Percentiles rank a stretch among this genome's conserved stretches.
Conservation (phyloP, 2,888 invertebrate species). For the Anticlea derivata region DNA sequence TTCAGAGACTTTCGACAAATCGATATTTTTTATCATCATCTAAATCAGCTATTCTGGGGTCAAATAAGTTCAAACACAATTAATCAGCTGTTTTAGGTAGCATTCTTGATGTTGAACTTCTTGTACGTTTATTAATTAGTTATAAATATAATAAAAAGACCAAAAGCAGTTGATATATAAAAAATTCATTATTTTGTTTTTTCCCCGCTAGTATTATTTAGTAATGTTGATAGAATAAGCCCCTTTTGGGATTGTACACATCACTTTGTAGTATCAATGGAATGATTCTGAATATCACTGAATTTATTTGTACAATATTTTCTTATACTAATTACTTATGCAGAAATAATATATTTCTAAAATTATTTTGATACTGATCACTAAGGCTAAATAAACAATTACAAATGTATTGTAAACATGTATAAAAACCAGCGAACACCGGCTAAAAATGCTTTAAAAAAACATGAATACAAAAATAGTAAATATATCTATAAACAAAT, state of each 20-base stretch:
- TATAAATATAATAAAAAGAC: too few relatives aligned
- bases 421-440: conserved; percentile 53
- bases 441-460: conserved; percentile 66
- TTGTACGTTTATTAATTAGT: too few relatives aligned
- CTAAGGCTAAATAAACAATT: conserved; percentile 42
- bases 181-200: too few relatives aligned
- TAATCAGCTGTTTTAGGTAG: too few relatives aligned
- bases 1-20: too few relatives aligned
- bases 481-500: conserved; percentile 53
- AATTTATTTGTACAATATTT: conserved; percentile 19
- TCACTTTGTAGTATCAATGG: background rate
- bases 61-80: too few relatives aligned
- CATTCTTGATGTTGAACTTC: too few relatives aligned
- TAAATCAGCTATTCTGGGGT: too few relatives aligned
- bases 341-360: conserved; percentile 35
- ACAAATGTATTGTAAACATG: conserved; percentile 62
- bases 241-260: background rate
- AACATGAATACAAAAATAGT: conserved; percentile 71
- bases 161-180: too few relatives aligned
- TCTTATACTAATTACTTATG: background rate
- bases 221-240: too few relatives aligned
- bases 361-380: conserved; percentile 28
- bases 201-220: too few relatives aligned
- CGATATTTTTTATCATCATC: too few relatives aligned
- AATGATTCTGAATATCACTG: conserved; percentile 18